Evolutionary conservation across 2,888 invertebrate species (phyloP), one percentile per base, ranked within the genome.

Genomic region (Pterobdella sp.): DNA sequence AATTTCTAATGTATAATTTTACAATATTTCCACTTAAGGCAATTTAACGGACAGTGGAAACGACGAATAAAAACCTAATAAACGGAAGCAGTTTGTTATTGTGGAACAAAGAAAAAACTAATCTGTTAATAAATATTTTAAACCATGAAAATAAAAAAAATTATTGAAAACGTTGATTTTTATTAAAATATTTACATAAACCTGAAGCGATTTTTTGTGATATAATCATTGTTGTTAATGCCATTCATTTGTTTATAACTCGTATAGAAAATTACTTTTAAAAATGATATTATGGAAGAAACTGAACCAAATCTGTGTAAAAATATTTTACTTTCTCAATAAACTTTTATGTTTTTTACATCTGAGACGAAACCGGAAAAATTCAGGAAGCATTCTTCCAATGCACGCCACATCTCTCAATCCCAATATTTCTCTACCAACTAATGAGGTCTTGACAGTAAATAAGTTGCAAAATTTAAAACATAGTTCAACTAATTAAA

Each of bases 301-400:
- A 56, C 18, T 56, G 4, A 56, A n/a, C 26, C 4, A n/a, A 18
- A 26, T 56, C 4, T 56, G 60, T 26, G 60, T 56, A 26, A 71
- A 52, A 36, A 31, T 71, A n/a, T 71, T 22, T 56, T 26, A 56
- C 35, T 1, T 72, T 18, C 68, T 75, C 52, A 71, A 67, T 32
- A 65, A 63, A 37, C 31, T 75, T n/a, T 42, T 75, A 65, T 75
- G 75, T 52, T 75, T 75, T 60, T 56, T 75, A n/a, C 73, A 75
- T 49, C 67, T 75, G 3, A 73, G 36, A 68, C 66, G 75, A 56
- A 65, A 71, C 35, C 71, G 75, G 31, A 75, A 75, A 49, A 72
- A 75, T 56, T 75, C 75, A 1, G 75, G 75, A n/a, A 32, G 69
- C 34, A 29, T 75, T 36, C 67, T 75, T n/a, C 75, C 75, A 26